phyloP scores from a whole-genome alignment of 1,140 invertebrate species.

The honey bee (Apis mellifera) region Amel_HAv3.1 CM009931.2:3551501-3552000 shows the following conservation, averaged over 20 bases:
- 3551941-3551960: neutral
- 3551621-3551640: no score
- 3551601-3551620: no score
- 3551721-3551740: neutral
- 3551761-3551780: neutral
- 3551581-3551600: no score
- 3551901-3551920: neutral
- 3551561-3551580: no score
- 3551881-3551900: neutral
- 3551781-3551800: neutral
- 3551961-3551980: no score
- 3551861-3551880: neutral
- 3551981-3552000: neutral
- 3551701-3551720: neutral
- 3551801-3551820: conserved; percentile 12
- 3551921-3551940: neutral
- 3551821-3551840: neutral
- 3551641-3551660: no score
- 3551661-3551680: neutral
- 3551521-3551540: no score
- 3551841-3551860: neutral
- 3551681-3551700: neutral
- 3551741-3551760: conserved; percentile 4
- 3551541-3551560: no score
- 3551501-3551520: no score